Percentiles rank a stretch among this genome's conserved stretches.
phyloP scores from a whole-genome alignment of 2,797 vertebrate genomes.

The Dermochelys coriacea region DNA sequence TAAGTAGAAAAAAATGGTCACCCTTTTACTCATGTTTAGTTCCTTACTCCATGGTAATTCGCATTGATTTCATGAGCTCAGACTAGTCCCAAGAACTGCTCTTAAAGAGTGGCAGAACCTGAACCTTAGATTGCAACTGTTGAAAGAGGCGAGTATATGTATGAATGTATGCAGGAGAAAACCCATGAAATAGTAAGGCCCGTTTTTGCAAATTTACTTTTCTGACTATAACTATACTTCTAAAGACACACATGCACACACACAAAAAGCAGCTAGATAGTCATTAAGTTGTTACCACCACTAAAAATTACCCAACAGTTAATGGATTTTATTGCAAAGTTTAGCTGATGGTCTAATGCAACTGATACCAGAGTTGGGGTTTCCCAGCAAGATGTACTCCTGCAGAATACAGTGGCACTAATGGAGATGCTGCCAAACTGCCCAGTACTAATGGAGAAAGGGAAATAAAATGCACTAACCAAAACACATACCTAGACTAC shows the following conservation, averaged over 20 bases:
- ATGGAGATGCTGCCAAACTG: not conserved
- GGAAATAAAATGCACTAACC: not conserved
- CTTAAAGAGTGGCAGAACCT: not conserved
- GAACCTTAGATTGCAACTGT: not conserved
- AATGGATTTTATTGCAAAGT: not conserved
- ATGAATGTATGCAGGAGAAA: not conserved
- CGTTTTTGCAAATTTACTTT: not conserved
- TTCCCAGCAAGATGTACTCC: not conserved
- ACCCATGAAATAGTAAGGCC: not conserved
- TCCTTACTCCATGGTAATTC: not conserved
- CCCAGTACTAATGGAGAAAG: not conserved
- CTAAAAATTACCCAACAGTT: not conserved
- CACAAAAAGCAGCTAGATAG: not conserved
- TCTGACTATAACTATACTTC: slow-evolving; percentile 39
- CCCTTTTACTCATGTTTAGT: not conserved
- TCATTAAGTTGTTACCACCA: not conserved
- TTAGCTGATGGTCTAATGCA: not conserved
- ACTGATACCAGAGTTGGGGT: not conserved
- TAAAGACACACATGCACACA: slow-evolving; percentile 12
- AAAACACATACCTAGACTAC: not conserved
- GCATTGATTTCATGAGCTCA: not conserved
- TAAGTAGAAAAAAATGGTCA: not conserved
- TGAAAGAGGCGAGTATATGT: not conserved
- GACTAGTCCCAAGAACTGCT: not conserved
- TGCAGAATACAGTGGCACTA: not conserved